Conservation (phyloP, 2,888 invertebrate genomes). For the Falcaria lacertinaria region DNA sequence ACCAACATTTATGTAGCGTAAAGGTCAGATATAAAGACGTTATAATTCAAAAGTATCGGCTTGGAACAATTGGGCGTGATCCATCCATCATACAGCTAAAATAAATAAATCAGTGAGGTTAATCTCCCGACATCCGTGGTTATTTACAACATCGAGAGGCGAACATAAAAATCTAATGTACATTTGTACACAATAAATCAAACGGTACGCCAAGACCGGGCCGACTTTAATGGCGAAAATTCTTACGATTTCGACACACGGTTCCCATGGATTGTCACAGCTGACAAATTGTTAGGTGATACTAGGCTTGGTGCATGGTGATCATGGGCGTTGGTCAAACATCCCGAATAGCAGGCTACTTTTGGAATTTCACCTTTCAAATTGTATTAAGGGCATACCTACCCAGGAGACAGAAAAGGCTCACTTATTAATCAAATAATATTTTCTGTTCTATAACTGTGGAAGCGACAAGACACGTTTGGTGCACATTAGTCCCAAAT, state of each 20-base stretch:
- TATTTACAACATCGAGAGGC: slow-evolving; percentile 67
- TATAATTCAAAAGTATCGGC: slow-evolving; percentile 18
- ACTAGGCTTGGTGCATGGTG: slow-evolving; percentile 2
- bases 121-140: slow-evolving; percentile 48
- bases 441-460: too few relatives aligned
- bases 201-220: slow-evolving; percentile 22
- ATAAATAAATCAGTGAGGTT: slow-evolving; percentile 68
- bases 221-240: slow-evolving; percentile 58
- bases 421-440: too few relatives aligned
- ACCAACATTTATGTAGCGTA: slow-evolving; percentile 2
- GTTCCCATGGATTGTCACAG: slow-evolving; percentile 51
- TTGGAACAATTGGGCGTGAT: slow-evolving; percentile 19
- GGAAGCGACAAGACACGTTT: too few relatives aligned
- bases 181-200: slow-evolving; percentile 59
- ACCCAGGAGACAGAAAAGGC: too few relatives aligned
- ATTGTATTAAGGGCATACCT: too few relatives aligned
- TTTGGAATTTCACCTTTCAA: too few relatives aligned
- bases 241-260: slow-evolving; percentile 53
- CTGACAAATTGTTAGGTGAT: slow-evolving; percentile 36
- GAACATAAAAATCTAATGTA: slow-evolving; percentile 70
- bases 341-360: too few relatives aligned
- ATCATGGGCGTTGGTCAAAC: background rate
- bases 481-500: too few relatives aligned
- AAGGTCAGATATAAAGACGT: slow-evolving; percentile 27
- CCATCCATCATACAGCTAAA: slow-evolving; percentile 59